Percentiles rank a stretch among this genome's conserved stretches.
Conservation (phyloP, 2,888 invertebrate genomes). For the Orthosia gracilis region DNA sequence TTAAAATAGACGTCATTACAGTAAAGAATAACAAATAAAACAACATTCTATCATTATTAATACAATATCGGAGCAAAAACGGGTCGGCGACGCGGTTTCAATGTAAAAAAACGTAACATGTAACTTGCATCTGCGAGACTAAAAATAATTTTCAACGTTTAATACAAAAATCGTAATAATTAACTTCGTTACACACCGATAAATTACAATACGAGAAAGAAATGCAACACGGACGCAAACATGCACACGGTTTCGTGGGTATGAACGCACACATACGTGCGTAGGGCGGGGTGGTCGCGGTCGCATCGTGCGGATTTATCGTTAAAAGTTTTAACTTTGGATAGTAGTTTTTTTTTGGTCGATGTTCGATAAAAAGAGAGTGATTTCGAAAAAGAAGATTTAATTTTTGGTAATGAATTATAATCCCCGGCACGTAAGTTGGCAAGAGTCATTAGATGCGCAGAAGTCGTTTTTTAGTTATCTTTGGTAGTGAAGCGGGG, state of each 20-base stretch:
- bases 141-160: constrained; percentile 91
- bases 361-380: too few relatives aligned
- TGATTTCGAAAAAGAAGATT: background rate
- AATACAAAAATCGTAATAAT: constrained; percentile 91
- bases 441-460: too few relatives aligned
- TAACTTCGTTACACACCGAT: constrained; percentile 91
- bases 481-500: too few relatives aligned
- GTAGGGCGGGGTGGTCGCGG: constrained; percentile 67
- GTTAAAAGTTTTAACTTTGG: constrained; percentile 47
- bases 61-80: constrained; percentile 70
- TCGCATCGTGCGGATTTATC: constrained; percentile 49
- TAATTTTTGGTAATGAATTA: too few relatives aligned
- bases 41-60: constrained; percentile 67
- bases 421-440: too few relatives aligned
- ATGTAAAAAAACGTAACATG: constrained; percentile 81
- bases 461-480: too few relatives aligned
- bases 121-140: constrained; percentile 83
- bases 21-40: constrained; percentile 65
- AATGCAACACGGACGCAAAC: constrained; percentile 86
- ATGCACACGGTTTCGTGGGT: constrained; percentile 48
- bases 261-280: constrained; percentile 65
- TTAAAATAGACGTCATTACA: constrained; percentile 66
- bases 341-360: constrained; percentile 27
- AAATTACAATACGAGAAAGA: constrained; percentile 91
- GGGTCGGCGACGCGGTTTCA: constrained; percentile 75